These are phyloP conservation scores for Carassius auratus DNA, from an alignment of 2,113 vertebrate genomes.

Conservation along the genomic window DNA sequence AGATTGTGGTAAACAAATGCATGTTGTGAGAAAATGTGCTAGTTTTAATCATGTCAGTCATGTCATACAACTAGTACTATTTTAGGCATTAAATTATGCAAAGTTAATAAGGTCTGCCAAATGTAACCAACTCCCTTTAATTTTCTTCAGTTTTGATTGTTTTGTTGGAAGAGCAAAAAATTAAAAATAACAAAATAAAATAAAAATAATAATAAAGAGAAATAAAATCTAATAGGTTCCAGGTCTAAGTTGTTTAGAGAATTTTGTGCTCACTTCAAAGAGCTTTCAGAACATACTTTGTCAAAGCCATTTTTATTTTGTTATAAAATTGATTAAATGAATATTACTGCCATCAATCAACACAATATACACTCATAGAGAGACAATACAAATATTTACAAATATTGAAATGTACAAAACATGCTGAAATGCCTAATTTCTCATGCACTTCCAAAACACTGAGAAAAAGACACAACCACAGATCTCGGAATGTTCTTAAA, in stretches of 20 bases:
- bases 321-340: not conserved
- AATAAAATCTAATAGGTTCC: slow-evolving; percentile 2
- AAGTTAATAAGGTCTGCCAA: slow-evolving; percentile 23
- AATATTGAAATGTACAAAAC: not conserved
- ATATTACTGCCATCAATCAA: slow-evolving; percentile 24
- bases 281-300: not conserved
- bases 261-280: not conserved
- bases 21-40: not conserved
- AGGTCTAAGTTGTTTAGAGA: not conserved
- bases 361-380: not conserved
- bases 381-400: not conserved
- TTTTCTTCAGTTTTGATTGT: slow-evolving; percentile 6
- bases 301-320: not conserved
- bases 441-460: not conserved
- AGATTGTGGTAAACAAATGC: slow-evolving; percentile 4
- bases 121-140: slow-evolving; percentile 34
- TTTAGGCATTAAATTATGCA: slow-evolving; percentile 31
- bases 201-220: too few relatives aligned
- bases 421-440: not conserved
- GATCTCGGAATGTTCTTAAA: too few relatives aligned
- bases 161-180: slow-evolving; percentile 28
- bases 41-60: slow-evolving; percentile 27
- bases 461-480: not conserved
- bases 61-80: slow-evolving; percentile 27
- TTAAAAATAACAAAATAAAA: too few relatives aligned